A percentile compares a stretch with the other conserved stretches of the same genome.
phyloP scores from a whole-genome alignment of 2,113 vertebrate genomes.

The Indri indri region DNA sequence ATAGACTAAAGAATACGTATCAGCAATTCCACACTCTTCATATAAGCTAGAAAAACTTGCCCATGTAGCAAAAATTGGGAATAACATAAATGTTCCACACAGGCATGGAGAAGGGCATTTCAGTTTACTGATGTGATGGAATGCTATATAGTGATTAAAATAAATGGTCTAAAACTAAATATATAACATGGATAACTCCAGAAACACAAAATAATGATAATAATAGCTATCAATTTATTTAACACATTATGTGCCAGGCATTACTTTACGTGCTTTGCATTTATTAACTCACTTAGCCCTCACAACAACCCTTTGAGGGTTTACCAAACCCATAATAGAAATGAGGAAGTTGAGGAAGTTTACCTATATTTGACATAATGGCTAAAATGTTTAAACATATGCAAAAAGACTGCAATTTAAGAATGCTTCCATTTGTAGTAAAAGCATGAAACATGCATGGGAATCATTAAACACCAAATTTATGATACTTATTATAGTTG shows the following conservation, averaged over 20 bases:
- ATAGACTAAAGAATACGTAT: background rate
- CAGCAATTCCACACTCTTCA: background rate
- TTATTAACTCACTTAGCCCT: background rate
- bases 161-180: background rate
- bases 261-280: background rate
- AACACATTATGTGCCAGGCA: background rate
- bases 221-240: background rate
- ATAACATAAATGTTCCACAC: background rate
- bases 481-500: background rate
- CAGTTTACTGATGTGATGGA: background rate
- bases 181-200: background rate
- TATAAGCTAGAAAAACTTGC: background rate
- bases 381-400: background rate
- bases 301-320: background rate
- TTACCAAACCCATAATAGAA: background rate
- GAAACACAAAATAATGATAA: background rate
- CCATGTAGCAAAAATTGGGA: background rate
- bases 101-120: background rate
- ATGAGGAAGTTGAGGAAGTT: background rate
- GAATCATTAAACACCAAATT: background rate
- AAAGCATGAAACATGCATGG: background rate
- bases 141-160: background rate
- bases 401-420: background rate
- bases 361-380: background rate
- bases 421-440: background rate